Conservation (phyloP, 1,140 invertebrate species). For the Anagrus nilaparvatae region DNA sequence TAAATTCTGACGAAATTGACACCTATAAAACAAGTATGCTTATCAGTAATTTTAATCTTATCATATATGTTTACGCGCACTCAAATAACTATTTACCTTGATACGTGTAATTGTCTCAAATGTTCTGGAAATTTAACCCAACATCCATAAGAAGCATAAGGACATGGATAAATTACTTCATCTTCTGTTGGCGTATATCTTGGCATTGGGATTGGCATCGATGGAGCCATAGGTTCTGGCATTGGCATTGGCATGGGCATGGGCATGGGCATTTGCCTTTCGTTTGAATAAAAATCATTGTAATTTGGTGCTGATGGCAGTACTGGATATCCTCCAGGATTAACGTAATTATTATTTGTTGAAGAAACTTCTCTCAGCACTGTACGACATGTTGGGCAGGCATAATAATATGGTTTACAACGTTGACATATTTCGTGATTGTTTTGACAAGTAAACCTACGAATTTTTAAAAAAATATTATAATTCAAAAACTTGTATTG, state of each 20-base stretch:
- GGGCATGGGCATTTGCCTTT: too few species aligned
- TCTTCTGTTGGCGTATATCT: slow-evolving; percentile 12
- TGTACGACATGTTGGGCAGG: slow-evolving; percentile 26
- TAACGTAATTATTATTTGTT: too few species aligned
- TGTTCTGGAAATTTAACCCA: slow-evolving; percentile 26
- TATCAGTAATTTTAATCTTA: too few species aligned
- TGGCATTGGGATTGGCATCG: slow-evolving; percentile 16
- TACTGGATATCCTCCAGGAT: too few species aligned
- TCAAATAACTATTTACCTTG: too few species aligned
- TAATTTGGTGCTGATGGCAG: too few species aligned
- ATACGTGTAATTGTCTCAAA: slow-evolving; percentile 28
- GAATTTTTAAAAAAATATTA: background rate
- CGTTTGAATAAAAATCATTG: too few species aligned
- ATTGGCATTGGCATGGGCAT: slow-evolving; percentile 7
- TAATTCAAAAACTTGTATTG: too few species aligned
- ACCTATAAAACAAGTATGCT: slow-evolving; percentile 20
- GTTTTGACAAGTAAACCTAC: slow-evolving; percentile 21
- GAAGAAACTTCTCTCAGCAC: slow-evolving; percentile 12
- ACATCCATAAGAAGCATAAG: slow-evolving; percentile 30
- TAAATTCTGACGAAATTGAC: slow-evolving; percentile 30
- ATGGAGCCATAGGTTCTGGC: slow-evolving; percentile 3
- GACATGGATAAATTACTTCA: slow-evolving; percentile 21
- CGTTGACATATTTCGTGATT: slow-evolving; percentile 29
- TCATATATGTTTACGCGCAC: too few species aligned
- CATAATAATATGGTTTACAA: slow-evolving; percentile 31